Evolutionary conservation across 2,113 vertebrate species (phyloP).

Genomic region (Asarcornis scutulata): DNA sequence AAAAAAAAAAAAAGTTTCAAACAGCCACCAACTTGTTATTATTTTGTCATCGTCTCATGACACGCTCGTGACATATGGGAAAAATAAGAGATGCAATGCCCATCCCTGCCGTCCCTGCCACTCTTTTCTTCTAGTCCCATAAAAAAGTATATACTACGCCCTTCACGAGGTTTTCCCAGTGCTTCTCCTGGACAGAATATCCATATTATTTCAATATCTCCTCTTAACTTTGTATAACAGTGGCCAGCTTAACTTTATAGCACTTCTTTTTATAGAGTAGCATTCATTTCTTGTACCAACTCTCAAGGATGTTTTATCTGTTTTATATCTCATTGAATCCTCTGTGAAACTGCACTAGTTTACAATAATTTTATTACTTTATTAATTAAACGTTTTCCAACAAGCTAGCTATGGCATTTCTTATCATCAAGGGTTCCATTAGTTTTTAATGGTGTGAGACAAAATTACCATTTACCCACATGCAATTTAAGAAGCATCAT

Average conservation of each 20-base stretch:
- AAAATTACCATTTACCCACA: slow-evolving; percentile 88
- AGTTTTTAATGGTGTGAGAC: slow-evolving; percentile 90
- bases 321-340: slow-evolving; percentile 86
- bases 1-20: slow-evolving; percentile 19
- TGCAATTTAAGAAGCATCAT: slow-evolving; percentile 89
- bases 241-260: slow-evolving; percentile 65
- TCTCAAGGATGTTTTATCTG: slow-evolving; percentile 80
- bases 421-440: slow-evolving; percentile 90
- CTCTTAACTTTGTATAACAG: slow-evolving; percentile 43
- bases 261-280: slow-evolving; percentile 72
- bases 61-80: background rate
- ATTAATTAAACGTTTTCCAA: slow-evolving; percentile 90
- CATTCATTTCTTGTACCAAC: slow-evolving; percentile 80
- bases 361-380: slow-evolving; percentile 91
- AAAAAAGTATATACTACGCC: background rate
- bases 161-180: background rate
- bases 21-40: slow-evolving; percentile 12
- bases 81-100: slow-evolving; percentile 10
- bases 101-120: background rate
- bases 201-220: slow-evolving; percentile 59
- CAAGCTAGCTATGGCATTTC: slow-evolving; percentile 87
- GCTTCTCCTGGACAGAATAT: background rate
- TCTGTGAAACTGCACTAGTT: slow-evolving; percentile 86
- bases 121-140: background rate
- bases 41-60: slow-evolving; percentile 30